Percentiles rank a stretch among this genome's conserved stretches.
phyloP scores from a whole-genome alignment of 2,113 vertebrate genomes.

The Pyrgilauda ruficollis region DNA sequence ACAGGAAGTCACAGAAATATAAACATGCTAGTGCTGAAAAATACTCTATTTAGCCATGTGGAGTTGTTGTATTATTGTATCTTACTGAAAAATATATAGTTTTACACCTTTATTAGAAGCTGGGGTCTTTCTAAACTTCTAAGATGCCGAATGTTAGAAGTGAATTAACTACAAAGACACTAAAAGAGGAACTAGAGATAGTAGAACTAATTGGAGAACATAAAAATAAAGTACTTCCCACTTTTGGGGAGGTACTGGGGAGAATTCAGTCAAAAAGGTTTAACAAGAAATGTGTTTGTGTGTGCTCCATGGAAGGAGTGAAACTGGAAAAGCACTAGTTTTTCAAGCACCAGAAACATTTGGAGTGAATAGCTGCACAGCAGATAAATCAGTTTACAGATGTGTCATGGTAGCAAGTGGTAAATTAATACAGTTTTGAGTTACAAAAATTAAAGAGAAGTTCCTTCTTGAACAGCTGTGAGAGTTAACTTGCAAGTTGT shows the following conservation, averaged over 20 bases:
- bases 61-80: background rate
- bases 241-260: background rate
- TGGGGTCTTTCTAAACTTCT: background rate
- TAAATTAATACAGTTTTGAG: background rate
- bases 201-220: background rate
- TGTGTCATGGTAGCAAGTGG: background rate
- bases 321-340: background rate
- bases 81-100: background rate
- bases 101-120: background rate
- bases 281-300: background rate
- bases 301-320: background rate
- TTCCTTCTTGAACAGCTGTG: background rate
- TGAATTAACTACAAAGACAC: background rate
- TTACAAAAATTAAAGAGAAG: background rate
- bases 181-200: background rate
- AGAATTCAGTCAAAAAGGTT: background rate
- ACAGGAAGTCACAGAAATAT: background rate
- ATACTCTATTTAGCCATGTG: background rate
- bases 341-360: background rate
- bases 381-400: background rate
- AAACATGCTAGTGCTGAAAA: background rate
- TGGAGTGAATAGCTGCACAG: rapidly evolving
- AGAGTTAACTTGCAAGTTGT: background rate
- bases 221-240: background rate
- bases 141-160: background rate